Base-by-base conservation (phyloP, 2,888 invertebrate genomes). In the Druceiella hillmani region DNA sequence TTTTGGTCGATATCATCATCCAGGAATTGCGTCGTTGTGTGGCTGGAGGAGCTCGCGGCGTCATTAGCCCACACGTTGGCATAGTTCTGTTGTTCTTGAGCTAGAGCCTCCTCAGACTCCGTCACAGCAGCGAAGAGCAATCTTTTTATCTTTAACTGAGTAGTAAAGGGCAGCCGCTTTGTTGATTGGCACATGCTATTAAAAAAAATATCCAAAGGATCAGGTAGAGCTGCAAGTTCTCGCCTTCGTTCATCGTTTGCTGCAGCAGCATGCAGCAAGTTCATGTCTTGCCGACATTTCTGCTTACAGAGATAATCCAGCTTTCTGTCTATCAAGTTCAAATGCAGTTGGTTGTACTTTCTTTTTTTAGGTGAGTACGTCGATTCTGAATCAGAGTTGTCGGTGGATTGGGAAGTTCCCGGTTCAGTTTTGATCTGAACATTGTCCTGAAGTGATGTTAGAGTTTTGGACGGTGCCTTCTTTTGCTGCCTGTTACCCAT, bases 141-240 rank as follows among this genome's bases (percentile, higher is more conserved):
- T 46, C 58, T 55, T 56, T 67, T 68, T 45, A 69, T 65, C 50
- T 59, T 58, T 43, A 69, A 61, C 54, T 69, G 69, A 41, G 65
- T 56, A 15, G 59, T 60, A 50, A 60, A 66, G 10, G 69, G 64
- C 44, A 69, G 55, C 20, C 68, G 59, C 54, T 66, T 66, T 20
- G 68, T 64, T 30, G 65, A 57, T 55, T 68, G 66, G 52, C 68
- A 68, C 69, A 69, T 69, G 58, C 67, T 57, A 54, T 59, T 63
- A 57, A 69, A 69, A 57, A 69, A 69, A 40, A 62, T 64, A 53
- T 67, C 67, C 32, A 67, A 57, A 33, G 67, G 64, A 51, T 66
- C 66, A 11, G 59, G 58, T 34, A 40, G 35, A 28, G 39, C 43
- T 34, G 41, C 47, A 24, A 46, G 43, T 32, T 44, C 50, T 34